These are phyloP conservation scores for Drosophila pseudoananassae DNA, from an alignment of 1,140 invertebrate genomes.

Conservation along the genomic window DNA sequence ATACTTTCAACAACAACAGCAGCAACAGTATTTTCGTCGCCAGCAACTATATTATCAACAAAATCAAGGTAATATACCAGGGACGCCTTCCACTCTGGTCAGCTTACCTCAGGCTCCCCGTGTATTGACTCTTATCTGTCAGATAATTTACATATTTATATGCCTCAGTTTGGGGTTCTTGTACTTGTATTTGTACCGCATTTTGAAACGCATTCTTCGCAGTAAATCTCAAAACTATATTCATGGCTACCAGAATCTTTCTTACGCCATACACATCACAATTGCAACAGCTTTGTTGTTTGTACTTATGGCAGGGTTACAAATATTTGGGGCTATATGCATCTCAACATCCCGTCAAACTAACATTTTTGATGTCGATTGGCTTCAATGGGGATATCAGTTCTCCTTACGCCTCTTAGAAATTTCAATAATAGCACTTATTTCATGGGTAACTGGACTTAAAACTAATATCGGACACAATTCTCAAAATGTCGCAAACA, in stretches of 20 bases:
- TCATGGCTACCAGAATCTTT: conserved; percentile 88
- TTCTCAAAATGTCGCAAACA: conserved; percentile 23
- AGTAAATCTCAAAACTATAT: conserved; percentile 89
- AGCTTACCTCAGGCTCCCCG: conserved; percentile 72
- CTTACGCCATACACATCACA: conserved; percentile 93
- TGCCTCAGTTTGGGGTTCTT: conserved; percentile 92
- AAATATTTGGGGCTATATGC: conserved; percentile 89
- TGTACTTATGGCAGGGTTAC: conserved; percentile 91
- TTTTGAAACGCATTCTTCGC: conserved; percentile 87
- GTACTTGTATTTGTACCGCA: conserved; percentile 93
- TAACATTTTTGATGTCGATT: conserved; percentile 85
- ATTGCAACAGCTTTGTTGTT: conserved; percentile 93
- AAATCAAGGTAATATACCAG: conserved; percentile 16
- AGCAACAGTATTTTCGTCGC: conserved; percentile 58
- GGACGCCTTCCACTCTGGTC: conserved; percentile 27
- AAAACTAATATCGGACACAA: conserved; percentile 84
- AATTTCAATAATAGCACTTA: conserved; percentile 91
- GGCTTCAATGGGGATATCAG: conserved; percentile 96
- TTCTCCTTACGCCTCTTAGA: conserved; percentile 93
- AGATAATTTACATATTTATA: conserved; percentile 91
- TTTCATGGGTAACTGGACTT: conserved; percentile 92
- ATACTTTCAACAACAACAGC: conserved; percentile 71
- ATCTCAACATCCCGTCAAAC: conserved; percentile 83
- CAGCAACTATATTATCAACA: conserved; percentile 48
- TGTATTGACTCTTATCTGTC: conserved; percentile 90